Evolutionary conservation across 37 sponge, comb jelly and placozoan genomes (phyloP).

Genomic region (Beroe forskalii): DNA sequence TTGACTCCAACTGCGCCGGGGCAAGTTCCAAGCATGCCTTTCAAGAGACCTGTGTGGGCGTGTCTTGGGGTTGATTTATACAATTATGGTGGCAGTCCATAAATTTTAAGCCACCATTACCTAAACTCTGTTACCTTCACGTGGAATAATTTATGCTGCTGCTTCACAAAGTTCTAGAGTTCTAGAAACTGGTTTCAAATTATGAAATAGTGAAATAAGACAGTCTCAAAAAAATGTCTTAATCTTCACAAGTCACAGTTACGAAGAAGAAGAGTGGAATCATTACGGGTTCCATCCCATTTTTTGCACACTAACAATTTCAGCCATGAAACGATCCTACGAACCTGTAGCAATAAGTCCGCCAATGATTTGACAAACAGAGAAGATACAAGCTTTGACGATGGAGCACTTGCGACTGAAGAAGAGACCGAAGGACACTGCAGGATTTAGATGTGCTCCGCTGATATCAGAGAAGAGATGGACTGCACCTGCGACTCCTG

Average conservation of each 20-base stretch:
- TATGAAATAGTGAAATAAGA: background rate
- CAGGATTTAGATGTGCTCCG: constrained; percentile 27
- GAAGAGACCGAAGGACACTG: constrained; percentile 42
- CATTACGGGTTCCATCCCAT: too few relatives aligned
- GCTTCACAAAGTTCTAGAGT: too few relatives aligned
- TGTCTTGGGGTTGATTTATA: too few relatives aligned
- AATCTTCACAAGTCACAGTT: too few relatives aligned
- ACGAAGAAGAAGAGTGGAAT: too few relatives aligned
- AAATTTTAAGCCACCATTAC: too few relatives aligned
- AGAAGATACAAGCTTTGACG: background rate
- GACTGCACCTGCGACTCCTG: background rate
- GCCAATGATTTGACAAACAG: constrained; percentile 19
- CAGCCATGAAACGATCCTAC: too few relatives aligned
- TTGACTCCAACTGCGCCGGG: background rate
- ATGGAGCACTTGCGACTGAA: background rate
- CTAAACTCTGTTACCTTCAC: too few relatives aligned
- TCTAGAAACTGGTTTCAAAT: too few relatives aligned
- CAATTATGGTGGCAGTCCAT: too few relatives aligned
- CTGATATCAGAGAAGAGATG: constrained; percentile 41
- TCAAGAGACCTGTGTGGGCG: background rate
- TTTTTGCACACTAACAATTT: too few relatives aligned
- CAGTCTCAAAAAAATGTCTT: background rate
- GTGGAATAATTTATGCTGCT: too few relatives aligned
- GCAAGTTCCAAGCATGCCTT: background rate
- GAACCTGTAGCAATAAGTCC: constrained; percentile 13